phyloP scores from a whole-genome alignment of 2,113 vertebrate genomes.

The Bubo bubo region DNA sequence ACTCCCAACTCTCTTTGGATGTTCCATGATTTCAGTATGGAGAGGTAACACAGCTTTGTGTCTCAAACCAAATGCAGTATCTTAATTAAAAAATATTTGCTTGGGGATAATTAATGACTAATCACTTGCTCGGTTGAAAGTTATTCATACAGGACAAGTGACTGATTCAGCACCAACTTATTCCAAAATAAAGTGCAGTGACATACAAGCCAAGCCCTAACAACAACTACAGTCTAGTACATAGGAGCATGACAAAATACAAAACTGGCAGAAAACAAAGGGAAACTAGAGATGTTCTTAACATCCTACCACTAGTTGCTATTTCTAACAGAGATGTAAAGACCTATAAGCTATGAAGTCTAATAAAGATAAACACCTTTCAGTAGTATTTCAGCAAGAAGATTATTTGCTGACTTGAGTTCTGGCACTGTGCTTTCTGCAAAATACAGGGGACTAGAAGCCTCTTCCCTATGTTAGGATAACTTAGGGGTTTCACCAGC shows the following conservation, averaged over 20 bases:
- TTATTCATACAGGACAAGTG: neutral
- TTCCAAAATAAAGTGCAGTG: neutral
- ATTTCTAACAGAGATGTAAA: neutral
- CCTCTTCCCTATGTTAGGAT: neutral
- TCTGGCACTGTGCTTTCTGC: neutral
- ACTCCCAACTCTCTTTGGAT: neutral
- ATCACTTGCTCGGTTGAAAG: neutral
- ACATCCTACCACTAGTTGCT: neutral
- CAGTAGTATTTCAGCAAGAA: neutral
- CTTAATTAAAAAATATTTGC: neutral
- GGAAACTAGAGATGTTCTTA: neutral
- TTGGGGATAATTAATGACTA: neutral
- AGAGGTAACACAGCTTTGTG: neutral
- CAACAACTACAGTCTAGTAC: neutral
- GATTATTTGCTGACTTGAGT: neutral
- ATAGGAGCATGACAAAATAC: rapidly evolving
- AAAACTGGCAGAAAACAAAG: neutral
- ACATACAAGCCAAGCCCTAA: neutral
- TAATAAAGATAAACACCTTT: neutral
- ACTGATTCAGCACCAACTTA: neutral
- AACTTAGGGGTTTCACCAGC: neutral
- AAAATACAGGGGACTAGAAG: neutral
- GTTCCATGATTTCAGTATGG: neutral
- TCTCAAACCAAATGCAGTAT: neutral
- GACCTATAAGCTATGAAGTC: neutral